Evolutionary conservation across 2,113 vertebrate genomes (phyloP).

Genomic region (Lophius piscatorius): DNA sequence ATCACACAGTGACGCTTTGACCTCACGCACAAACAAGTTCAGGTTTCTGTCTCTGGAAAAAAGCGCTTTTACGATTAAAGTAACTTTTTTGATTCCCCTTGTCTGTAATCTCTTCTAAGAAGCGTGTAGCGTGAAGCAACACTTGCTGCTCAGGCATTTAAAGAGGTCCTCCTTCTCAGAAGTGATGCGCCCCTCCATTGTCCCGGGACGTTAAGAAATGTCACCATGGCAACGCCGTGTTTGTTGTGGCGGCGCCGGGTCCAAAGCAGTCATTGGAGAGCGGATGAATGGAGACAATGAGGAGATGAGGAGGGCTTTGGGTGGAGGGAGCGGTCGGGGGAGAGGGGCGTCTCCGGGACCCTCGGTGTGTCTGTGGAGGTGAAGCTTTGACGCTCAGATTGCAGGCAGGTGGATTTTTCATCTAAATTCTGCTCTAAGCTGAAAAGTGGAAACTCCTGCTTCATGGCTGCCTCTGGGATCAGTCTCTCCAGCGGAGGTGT

Average conservation of each 20-base stretch:
- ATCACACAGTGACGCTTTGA: slow-evolving; percentile 24
- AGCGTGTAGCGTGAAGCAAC: slow-evolving; percentile 38
- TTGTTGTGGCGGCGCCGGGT: slow-evolving; percentile 50
- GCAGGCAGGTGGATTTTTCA: slow-evolving; percentile 6
- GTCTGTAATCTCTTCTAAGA: not conserved
- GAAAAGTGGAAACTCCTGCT: too few relatives aligned
- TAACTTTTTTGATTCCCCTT: too few relatives aligned
- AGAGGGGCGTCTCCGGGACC: slow-evolving; percentile 2
- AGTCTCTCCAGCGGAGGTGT: slow-evolving; percentile 5
- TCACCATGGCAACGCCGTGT: slow-evolving; percentile 57
- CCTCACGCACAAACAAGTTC: slow-evolving; percentile 15
- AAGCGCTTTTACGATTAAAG: not conserved
- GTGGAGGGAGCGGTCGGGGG: not conserved
- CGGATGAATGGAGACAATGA: slow-evolving; percentile 5
- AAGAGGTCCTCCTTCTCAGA: slow-evolving; percentile 47
- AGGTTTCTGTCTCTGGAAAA: not conserved
- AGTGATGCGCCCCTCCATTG: slow-evolving; percentile 37
- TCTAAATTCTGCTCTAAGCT: not conserved
- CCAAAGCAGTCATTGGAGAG: slow-evolving; percentile 16
- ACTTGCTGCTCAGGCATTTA: slow-evolving; percentile 16
- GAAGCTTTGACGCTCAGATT: too few relatives aligned
- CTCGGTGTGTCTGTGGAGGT: slow-evolving; percentile 14
- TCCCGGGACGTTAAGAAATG: slow-evolving; percentile 32
- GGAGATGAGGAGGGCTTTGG: slow-evolving; percentile 3
- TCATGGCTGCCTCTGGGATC: not conserved